Evolutionary conservation across 2,888 invertebrate genomes (phyloP).

Genomic region (Nephrotoma guestfalica): DNA sequence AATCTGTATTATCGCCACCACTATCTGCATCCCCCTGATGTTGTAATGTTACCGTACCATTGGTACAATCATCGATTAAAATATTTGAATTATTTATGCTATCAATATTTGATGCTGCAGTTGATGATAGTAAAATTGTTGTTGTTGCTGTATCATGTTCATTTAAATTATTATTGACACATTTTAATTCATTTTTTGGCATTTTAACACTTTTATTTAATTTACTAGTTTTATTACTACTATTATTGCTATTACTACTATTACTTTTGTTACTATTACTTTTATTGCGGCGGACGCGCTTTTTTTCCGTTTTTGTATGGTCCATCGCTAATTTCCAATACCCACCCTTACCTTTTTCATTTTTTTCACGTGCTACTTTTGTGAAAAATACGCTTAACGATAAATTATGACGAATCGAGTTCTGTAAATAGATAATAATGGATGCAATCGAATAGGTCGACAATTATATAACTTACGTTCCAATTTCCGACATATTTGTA

Average conservation of each 20-base stretch:
- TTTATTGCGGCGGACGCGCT: constrained; percentile 21
- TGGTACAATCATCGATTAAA: neutral
- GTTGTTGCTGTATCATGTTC: neutral
- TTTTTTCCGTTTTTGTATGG: constrained; percentile 27
- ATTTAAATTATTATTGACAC: neutral
- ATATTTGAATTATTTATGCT: neutral
- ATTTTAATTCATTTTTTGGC: neutral
- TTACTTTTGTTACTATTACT: constrained; percentile 2
- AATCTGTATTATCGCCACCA: neutral
- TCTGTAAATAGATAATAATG: constrained; percentile 17
- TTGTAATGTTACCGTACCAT: neutral
- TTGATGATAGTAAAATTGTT: neutral
- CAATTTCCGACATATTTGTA: constrained; percentile 30
- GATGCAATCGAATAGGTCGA: neutral
- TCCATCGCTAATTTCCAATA: constrained; percentile 32
- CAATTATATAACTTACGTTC: constrained; percentile 24
- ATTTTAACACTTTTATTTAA: neutral
- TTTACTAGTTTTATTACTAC: neutral
- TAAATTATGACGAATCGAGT: constrained; percentile 31
- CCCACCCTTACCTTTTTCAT: constrained; percentile 31
- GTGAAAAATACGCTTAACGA: constrained; percentile 31
- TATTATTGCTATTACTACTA: neutral
- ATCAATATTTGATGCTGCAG: neutral
- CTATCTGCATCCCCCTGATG: neutral
- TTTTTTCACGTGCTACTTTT: constrained; percentile 27